phyloP scores from a whole-genome alignment of 2,113 vertebrate genomes.

The Myotis brandtii region DNA sequence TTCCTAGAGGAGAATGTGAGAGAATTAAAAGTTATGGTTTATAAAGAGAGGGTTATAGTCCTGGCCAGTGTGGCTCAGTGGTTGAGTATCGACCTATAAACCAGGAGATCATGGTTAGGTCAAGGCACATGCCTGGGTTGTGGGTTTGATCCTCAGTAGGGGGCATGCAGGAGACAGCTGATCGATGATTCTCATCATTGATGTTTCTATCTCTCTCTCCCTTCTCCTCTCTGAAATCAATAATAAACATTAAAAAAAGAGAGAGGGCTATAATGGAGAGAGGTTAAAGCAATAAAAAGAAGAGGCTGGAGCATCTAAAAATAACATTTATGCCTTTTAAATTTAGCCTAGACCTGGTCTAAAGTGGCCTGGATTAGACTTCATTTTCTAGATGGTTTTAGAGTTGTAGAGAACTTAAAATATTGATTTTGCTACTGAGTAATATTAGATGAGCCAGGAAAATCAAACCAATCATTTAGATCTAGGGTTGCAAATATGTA shows the following conservation, averaged over 20 bases:
- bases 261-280: background rate
- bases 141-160: no score
- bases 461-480: background rate
- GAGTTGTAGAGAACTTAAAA: background rate
- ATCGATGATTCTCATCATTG: no score
- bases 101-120: no score
- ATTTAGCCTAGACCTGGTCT: background rate
- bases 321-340: background rate
- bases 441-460: background rate
- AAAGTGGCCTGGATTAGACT: background rate
- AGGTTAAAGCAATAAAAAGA: background rate
- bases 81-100: no score
- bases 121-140: no score
- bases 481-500: background rate
- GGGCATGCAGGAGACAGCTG: no score
- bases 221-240: no score
- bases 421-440: background rate
- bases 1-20: background rate
- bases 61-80: no score
- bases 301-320: background rate
- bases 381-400: background rate
- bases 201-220: no score
- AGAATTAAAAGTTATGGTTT: background rate
- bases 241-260: no score
- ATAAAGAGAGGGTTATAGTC: background rate